Base-by-base conservation (phyloP, 53 echinoderm and acorn worm species). In the Echinarachnius parma region DNA sequence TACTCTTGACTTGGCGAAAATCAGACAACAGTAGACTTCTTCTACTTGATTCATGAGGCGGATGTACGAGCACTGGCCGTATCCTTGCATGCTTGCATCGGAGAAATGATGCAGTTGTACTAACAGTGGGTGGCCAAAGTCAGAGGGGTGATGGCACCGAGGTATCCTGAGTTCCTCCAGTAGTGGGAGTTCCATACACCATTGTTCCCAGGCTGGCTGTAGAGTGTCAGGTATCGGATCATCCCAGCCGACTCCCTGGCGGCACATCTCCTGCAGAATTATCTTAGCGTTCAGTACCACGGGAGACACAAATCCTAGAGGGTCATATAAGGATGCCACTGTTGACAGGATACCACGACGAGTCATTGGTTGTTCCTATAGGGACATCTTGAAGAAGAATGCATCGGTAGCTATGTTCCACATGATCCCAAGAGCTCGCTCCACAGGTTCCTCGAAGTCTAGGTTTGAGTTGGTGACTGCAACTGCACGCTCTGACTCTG, bases 41-140 rank as follows among this genome's bases (percentile, higher is more conserved):
- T 56, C 75, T 13, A 77, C 58, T 20, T 53, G 2, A 30, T 57
- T 64, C 49, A 54, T 61, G 47, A 59, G 48, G 22, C 77, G 23
- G 27, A 88, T 10, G 58, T 87, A 87, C 4, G 82, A 78, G 23
- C 82, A 82, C 31, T 74, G 65, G 29, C 87, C 82, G 65, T 87
- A 87, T 2, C 87, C 87, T 22, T 10, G 21, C 0, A 61, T 74
- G 53, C 82, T 74, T 19, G 87, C 82, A 31, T 82, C 82, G 0
- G 78, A 77, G 60, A 87, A 87, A 59, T 87, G 78, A 29, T 83
- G 83, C 1, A 83, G 46, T 31, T 88, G 65, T 21, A 45, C 75
- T 11, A 34, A 27, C 34, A 5, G 16, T 25, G 33, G 3, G 31
- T 26, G 31, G 9, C 64, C 64, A 44, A 84, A 78, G 21, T 64